phyloP scores from a whole-genome alignment of 2,888 invertebrate species.

The Argyresthia albistria region DNA sequence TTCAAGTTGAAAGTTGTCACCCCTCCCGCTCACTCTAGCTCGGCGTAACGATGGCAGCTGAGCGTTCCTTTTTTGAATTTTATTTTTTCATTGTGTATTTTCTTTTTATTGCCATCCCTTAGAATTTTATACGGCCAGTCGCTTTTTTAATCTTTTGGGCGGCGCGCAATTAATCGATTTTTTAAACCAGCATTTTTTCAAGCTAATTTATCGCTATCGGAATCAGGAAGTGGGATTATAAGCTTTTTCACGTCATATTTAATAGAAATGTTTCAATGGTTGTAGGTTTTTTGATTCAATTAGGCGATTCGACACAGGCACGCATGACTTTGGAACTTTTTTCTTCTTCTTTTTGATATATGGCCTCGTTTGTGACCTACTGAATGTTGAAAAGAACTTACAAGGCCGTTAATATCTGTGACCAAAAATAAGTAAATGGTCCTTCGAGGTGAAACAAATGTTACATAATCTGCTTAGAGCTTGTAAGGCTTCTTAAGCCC shows the following conservation, averaged over 20 bases:
- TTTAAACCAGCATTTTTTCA: background rate
- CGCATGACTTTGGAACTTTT: background rate
- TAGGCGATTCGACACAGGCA: background rate
- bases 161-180: conserved; percentile 4
- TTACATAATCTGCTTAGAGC: background rate
- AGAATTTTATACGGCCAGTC: conserved; percentile 52
- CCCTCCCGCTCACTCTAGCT: conserved; percentile 32
- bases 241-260: background rate
- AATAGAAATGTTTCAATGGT: background rate
- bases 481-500: background rate
- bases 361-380: background rate
- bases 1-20: conserved; percentile 20
- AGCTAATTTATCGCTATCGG: conserved; percentile 3
- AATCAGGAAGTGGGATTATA: conserved; percentile 3
- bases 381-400: background rate
- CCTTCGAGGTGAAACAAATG: background rate
- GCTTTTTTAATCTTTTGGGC: conserved; percentile 51
- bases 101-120: conserved; percentile 55
- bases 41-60: conserved; percentile 62
- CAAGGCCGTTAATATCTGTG: no score
- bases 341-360: background rate
- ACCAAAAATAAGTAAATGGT: background rate
- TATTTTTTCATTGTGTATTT: conserved; percentile 41
- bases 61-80: conserved; percentile 48
- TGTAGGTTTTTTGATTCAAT: background rate